Percentiles rank a stretch among this genome's conserved stretches.
Conservation (phyloP, 2,888 invertebrate genomes). For the Chirona hameri region DNA sequence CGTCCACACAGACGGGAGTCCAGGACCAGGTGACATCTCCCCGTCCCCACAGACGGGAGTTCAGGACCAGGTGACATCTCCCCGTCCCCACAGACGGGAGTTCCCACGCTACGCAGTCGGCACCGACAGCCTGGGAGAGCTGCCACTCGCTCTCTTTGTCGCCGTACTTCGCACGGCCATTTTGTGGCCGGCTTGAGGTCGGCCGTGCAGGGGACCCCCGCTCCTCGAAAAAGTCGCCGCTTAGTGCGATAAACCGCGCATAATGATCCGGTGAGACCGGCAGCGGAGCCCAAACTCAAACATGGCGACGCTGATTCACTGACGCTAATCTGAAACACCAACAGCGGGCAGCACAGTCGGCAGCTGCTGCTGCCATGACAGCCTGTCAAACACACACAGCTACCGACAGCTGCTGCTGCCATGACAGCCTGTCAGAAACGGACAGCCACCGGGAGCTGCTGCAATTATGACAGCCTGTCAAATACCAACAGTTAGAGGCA, state of each 20-base stretch:
- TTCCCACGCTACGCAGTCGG: background rate
- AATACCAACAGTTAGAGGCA: background rate
- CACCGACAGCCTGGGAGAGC: background rate
- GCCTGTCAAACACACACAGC: background rate
- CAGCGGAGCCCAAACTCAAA: background rate
- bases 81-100: background rate
- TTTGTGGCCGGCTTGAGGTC: background rate
- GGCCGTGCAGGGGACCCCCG: background rate
- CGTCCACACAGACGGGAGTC: no score
- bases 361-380: background rate
- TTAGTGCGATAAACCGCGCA: background rate
- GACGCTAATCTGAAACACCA: background rate
- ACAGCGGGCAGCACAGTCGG: background rate
- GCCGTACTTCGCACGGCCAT: background rate
- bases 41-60: no score
- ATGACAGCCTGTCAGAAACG: background rate
- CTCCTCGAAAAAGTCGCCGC: background rate
- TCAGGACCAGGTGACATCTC: no score
- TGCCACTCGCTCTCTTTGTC: background rate
- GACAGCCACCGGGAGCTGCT: background rate
- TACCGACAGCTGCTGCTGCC: background rate
- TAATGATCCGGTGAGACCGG: background rate
- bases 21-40: no score
- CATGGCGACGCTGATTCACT: background rate
- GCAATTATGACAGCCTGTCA: background rate